Conservation (phyloP, 23 tunicate species). For the Clavelina lepadiformis region DNA sequence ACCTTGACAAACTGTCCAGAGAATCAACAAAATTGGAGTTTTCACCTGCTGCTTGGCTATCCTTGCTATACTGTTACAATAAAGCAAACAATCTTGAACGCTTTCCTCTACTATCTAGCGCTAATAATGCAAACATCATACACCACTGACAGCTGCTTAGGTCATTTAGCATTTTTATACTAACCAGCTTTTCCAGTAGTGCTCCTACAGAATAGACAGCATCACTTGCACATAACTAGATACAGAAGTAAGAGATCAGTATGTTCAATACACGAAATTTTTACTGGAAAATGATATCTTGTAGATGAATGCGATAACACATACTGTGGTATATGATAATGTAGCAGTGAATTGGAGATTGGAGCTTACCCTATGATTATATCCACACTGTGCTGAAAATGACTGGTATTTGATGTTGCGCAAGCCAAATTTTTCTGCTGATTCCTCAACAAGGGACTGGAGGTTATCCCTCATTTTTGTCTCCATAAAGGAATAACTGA, state of each 20-base stretch:
- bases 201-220: constrained; percentile 61
- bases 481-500: constrained; percentile 70
- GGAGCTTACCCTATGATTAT: constrained; percentile 52
- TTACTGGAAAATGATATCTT: background rate
- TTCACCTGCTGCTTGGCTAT: no score
- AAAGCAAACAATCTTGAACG: no score
- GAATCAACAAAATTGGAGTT: constrained; percentile 64
- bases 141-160: no score
- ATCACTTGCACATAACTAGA: constrained; percentile 73
- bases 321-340: background rate
- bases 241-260: background rate
- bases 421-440: constrained; percentile 84
- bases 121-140: no score
- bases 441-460: constrained; percentile 63
- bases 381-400: constrained; percentile 77
- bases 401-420: constrained; percentile 66
- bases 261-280: background rate
- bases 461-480: constrained; percentile 70
- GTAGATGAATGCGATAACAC: background rate
- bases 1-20: constrained; percentile 57
- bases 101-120: no score
- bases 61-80: background rate
- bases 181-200: constrained; percentile 46
- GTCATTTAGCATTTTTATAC: no score
- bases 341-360: background rate